Base-by-base conservation (phyloP, 2,888 invertebrate species). In the Flabesymbios commensalis region DNA sequence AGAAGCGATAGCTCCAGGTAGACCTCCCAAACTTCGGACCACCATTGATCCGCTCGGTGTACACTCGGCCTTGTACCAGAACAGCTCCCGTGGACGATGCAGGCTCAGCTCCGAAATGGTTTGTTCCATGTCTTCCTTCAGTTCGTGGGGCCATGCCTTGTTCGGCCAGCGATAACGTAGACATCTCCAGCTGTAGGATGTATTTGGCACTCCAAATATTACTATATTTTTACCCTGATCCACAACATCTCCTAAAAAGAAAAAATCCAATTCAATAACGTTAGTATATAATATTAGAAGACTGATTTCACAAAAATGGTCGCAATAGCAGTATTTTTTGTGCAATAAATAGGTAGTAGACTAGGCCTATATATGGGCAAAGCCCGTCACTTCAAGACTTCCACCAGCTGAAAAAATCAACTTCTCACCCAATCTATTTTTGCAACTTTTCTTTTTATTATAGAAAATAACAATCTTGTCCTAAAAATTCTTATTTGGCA, bases 1-100 rank as follows among this genome's bases (percentile, higher is more conserved):
- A 4, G 19, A 39, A 10, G 55, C 47, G 28, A 49, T 47, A 2
- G 51, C 2, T 2, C 65, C 58, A 3, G 65, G 62, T 0, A 67
- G 33, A 2, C 67, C 67, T 1, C 67, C 67, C 5, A 66, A 14
- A 28, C 45, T 55, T n/a, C 64, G 53, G 1, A 51, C 53, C 10
- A 63, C 43, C 58, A 58, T 63, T n/a, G 32, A 26, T 10, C 58
- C 26, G 19, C 51, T 32, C 1, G 61, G 55, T 1, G 67, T 65
- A 53, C 60, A 54, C 58, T 67, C 67, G 39, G 65, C 65, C 47
- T 61, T 62, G 65, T 67, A 67, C 67, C 67, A 67, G 55, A 48
- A 65, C 10, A 65, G 22, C 29, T 48, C 39, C 19, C 32, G 10
- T 1, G 67, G 48, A n/a, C 31, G 53, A 28, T 32, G 42, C 10